phyloP scores from a whole-genome alignment of 2,113 vertebrate genomes.

The Centrocercus urophasianus region DNA sequence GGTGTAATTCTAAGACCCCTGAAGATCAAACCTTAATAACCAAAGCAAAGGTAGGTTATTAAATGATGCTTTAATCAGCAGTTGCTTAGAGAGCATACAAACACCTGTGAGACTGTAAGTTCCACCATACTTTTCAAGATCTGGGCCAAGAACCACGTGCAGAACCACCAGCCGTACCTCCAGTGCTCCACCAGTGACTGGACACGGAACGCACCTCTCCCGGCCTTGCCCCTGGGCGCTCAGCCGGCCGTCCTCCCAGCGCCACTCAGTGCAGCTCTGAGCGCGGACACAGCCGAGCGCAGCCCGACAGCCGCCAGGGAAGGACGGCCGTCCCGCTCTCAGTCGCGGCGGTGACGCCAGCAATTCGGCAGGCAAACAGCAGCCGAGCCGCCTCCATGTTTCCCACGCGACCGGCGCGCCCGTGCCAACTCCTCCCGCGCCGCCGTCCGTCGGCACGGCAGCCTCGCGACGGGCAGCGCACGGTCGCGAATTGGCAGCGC shows the following conservation, averaged over 20 bases:
- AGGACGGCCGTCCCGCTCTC: neutral
- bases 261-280: neutral
- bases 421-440: neutral
- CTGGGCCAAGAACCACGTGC: neutral
- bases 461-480: no score
- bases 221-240: neutral
- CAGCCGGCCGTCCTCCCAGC: no score
- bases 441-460: neutral
- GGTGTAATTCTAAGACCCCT: accelerated
- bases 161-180: neutral
- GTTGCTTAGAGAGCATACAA: neutral
- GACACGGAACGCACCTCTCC: neutral
- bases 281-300: neutral
- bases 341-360: no score
- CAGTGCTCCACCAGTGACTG: neutral
- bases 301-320: neutral
- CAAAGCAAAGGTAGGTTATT: accelerated
- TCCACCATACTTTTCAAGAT: no score
- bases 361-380: neutral
- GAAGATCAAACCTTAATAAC: neutral
- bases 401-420: no score
- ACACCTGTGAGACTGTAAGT: neutral
- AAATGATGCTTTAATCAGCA: neutral
- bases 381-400: no score
- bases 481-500: no score